Conservation (phyloP, 2,797 vertebrate species). For the Anomalospiza imberbis region DNA sequence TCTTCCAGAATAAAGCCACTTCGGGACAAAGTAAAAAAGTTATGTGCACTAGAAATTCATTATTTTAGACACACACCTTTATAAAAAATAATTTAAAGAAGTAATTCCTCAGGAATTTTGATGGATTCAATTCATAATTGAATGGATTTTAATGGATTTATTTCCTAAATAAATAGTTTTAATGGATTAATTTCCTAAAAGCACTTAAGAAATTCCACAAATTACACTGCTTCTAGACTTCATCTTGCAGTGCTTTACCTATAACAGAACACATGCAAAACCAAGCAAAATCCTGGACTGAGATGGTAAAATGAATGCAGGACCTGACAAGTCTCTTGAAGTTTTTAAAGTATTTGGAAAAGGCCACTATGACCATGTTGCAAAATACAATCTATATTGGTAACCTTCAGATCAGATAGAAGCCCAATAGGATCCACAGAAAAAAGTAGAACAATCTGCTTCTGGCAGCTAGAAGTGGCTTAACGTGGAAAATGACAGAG, state of each 20-base stretch:
- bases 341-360: background rate
- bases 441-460: background rate
- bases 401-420: background rate
- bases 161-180: no score
- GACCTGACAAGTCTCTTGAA: background rate
- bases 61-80: background rate
- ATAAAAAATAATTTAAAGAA: background rate
- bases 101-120: background rate
- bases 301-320: background rate
- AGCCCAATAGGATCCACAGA: background rate
- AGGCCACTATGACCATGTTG: background rate
- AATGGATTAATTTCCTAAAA: background rate
- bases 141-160: no score
- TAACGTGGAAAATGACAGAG: background rate
- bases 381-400: background rate
- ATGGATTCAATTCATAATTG: no score
- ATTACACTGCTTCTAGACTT: background rate
- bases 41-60: background rate
- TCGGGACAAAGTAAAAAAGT: background rate
- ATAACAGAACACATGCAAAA: background rate
- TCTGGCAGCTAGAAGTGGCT: background rate
- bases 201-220: background rate
- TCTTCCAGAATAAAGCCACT: background rate
- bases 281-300: background rate
- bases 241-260: background rate